Conservation (phyloP, 2,888 invertebrate species). For the Cryptocephalus moraei region DNA sequence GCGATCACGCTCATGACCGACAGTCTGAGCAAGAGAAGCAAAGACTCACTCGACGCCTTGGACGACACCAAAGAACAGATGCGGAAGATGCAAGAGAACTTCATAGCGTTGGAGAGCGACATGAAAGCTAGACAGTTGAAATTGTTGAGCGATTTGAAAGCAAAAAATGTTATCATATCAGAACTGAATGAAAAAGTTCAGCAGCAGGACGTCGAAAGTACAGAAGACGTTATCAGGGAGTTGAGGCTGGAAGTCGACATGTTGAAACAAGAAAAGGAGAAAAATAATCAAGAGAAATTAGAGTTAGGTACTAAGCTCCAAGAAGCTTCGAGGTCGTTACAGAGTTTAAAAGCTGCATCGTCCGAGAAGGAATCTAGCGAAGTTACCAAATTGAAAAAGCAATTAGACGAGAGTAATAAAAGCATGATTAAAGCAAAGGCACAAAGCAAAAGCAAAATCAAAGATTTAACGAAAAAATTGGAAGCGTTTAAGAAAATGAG, state of each 20-base stretch:
- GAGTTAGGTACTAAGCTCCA: slow-evolving; percentile 20
- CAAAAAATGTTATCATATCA: slow-evolving; percentile 26
- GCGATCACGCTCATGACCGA: slow-evolving; percentile 69
- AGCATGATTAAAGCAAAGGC: slow-evolving; percentile 67
- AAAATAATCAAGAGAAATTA: slow-evolving; percentile 14
- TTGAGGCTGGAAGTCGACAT: slow-evolving; percentile 8
- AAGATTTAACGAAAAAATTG: slow-evolving; percentile 66
- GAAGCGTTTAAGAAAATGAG: slow-evolving; percentile 56
- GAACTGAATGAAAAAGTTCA: slow-evolving; percentile 21
- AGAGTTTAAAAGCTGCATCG: not conserved
- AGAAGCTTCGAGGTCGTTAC: not conserved
- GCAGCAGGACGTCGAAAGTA: slow-evolving; percentile 1
- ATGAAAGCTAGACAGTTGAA: slow-evolving; percentile 48
- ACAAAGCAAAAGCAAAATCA: slow-evolving; percentile 59
- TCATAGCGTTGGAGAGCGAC: slow-evolving; percentile 57
- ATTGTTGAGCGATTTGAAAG: slow-evolving; percentile 24
- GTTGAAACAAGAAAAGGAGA: slow-evolving; percentile 9
- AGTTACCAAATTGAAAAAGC: slow-evolving; percentile 50
- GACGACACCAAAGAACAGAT: slow-evolving; percentile 75
- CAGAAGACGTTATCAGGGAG: slow-evolving; percentile 6
- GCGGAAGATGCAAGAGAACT: slow-evolving; percentile 70
- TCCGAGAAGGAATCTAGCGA: slow-evolving; percentile 28
- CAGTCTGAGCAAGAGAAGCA: slow-evolving; percentile 58
- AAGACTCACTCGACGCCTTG: slow-evolving; percentile 58
- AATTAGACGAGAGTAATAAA: slow-evolving; percentile 66